Base-by-base conservation (phyloP, 2,888 invertebrate species). In the Epistrophe grossulariae region DNA sequence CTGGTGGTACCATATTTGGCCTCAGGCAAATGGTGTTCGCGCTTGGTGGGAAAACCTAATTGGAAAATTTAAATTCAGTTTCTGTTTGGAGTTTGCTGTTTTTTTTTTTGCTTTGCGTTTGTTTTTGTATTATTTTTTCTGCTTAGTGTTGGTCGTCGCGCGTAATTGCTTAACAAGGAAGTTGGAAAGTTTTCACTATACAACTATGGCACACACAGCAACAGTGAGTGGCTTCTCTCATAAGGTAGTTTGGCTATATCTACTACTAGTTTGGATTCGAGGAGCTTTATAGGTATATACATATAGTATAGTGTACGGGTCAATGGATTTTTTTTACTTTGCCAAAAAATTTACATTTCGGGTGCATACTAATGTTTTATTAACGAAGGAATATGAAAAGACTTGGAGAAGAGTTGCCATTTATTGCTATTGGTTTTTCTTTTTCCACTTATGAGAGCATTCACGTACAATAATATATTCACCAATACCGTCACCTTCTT, bases 121-220 rank as follows among this genome's bases (percentile, higher is more conserved):
- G 40, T 48, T 66, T 50, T 68, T 50, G 19, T 68, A 35, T 38
- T 57, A 13, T 59, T 55, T 66, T 35, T 40, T 43, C 4, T 52
- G 70, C 55, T 43, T 62, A 79, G 68, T 43, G 73, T 71, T 85
- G 48, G 84, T 78, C 77, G 77, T 73, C 60, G 71, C 72, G 68
- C 84, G 81, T 85, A 85, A 85, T 85, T 81, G 84, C 81, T 85
- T 78, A 85, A 85, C 84, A 85, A 85, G 84, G 84, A 85, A 85
- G 84, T 81, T 81, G 84, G 52, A 81, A 85, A 85, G 84, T 81
- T 85, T 85, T 85, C 81, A 81, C 77, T 77, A 55, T 68, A 24
- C 55, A 70, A 57, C 57, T 62, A 48, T 76, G 52, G 74, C 55
- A 59, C 45, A 66, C 24, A 73, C 62, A 70, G 73, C 79, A 80